Conservation (phyloP, 2,113 vertebrate species). For the Arvicanthis niloticus region DNA sequence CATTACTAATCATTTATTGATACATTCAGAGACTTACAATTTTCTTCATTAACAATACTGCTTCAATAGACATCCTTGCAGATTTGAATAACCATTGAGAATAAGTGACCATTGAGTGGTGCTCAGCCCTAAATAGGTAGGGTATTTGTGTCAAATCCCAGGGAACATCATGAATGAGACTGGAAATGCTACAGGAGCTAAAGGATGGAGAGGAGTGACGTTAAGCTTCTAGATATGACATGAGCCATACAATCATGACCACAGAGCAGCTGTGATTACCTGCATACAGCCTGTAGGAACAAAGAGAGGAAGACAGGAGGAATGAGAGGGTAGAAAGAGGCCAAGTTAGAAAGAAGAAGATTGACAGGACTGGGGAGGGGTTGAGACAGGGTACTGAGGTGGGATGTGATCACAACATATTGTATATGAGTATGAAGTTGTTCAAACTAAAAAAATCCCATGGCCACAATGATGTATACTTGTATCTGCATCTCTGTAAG, state of each 20-base stretch:
- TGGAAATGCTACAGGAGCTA: background rate
- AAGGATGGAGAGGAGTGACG: background rate
- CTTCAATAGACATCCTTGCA: background rate
- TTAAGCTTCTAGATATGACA: background rate
- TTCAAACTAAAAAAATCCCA: background rate
- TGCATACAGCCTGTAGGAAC: background rate
- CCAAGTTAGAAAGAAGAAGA: background rate
- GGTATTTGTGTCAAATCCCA: background rate
- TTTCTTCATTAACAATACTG: conserved; percentile 50
- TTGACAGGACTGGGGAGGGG: background rate
- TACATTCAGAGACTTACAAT: background rate
- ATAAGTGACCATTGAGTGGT: background rate
- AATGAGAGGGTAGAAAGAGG: too few species aligned
- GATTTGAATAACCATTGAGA: background rate
- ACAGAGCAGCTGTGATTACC: background rate
- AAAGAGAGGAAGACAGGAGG: background rate
- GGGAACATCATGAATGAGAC: background rate
- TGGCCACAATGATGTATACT: conserved; percentile 2
- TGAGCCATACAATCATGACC: background rate
- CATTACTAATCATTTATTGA: background rate
- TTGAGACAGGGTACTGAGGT: background rate
- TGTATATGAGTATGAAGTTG: background rate
- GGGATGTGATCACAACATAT: background rate
- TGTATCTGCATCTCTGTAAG: background rate
- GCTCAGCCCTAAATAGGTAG: background rate